Evolutionary conservation across 2,797 vertebrate genomes (phyloP), one percentile per base, ranked within the genome.

Genomic region (Poeciliopsis turneri): DNA sequence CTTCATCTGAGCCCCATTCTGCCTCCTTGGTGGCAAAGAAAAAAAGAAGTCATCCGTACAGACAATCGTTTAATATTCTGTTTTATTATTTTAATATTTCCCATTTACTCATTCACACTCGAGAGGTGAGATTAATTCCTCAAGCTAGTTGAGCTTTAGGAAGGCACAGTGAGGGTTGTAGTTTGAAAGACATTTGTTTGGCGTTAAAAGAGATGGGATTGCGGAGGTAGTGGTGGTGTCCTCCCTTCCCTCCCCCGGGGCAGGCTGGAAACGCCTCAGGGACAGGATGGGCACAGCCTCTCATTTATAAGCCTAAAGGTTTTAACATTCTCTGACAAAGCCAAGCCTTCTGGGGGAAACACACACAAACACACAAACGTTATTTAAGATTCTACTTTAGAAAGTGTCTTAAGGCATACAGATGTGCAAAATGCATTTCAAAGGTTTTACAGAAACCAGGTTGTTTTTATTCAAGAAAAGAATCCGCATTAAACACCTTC

Each of bases 201-300:
- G 76, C 57, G 81, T 81, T 91, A 85, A 92, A 91, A 89, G 82
- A 89, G 79, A 86, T 87, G 41, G 85, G 90, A 93, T 88, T 90
- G 89, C 8, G 9, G 84, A 88, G 89, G 89, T 73, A 89, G 88
- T 81, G 82, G 72, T 71, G 47, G 82, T 85, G 84, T 90, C 90
- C 89, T 90, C 89, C 89, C 84, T 86, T 88, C 87, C 87, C 87
- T 88, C 85, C 88, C 89, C 84, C 84, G 78, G 87, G 88, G 90
- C 82, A 78, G 90, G 76, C 82, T 88, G 79, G 87, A 85, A 81
- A 90, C 90, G 84, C 93, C 92, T 86, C 74, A 43, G 80, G 90
- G 90, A 91, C 88, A 87, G 90, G 87, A 91, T 86, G 88, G 88
- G 89, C 79, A 83, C 86, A 70, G 77, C 86, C 87, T 89, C 89